Percentiles rank a stretch among this genome's conserved stretches.
Conservation (phyloP, 2,888 invertebrate genomes). For the Lasius fuliginosus region DNA sequence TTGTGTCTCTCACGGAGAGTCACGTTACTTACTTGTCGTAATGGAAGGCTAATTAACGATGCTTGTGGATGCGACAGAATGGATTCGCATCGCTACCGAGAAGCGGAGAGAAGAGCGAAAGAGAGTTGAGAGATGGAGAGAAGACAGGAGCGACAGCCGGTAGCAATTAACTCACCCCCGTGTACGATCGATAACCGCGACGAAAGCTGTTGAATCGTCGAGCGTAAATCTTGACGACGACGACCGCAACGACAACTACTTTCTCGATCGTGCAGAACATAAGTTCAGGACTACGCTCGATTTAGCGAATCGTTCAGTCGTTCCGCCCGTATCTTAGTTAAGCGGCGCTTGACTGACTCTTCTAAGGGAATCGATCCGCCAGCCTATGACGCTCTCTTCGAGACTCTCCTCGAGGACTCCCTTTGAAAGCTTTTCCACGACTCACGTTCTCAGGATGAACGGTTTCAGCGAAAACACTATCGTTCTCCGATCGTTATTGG, state of each 20-base stretch:
- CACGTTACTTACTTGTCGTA: constrained; percentile 59
- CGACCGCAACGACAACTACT: constrained; percentile 56
- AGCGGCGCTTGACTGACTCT: constrained; percentile 60
- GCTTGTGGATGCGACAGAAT: constrained; percentile 48
- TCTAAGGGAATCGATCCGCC: constrained; percentile 62
- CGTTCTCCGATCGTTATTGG: constrained; percentile 69
- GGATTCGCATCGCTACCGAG: constrained; percentile 49
- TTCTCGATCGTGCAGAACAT: constrained; percentile 71
- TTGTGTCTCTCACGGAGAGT: constrained; percentile 46
- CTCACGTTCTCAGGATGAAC: constrained; percentile 54
- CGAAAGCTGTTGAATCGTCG: constrained; percentile 59
- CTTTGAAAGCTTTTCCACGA: constrained; percentile 68
- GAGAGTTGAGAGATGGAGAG: constrained; percentile 5
- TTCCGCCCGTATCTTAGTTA: constrained; percentile 63
- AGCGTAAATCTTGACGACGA: constrained; percentile 70
- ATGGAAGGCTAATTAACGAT: constrained; percentile 67
- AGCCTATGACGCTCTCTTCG: constrained; percentile 51
- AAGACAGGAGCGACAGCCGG: constrained; percentile 31
- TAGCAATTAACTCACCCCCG: constrained; percentile 70
- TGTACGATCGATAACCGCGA: constrained; percentile 71
- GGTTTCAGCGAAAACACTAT: constrained; percentile 74
- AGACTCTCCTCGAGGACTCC: constrained; percentile 63
- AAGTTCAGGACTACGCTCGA: constrained; percentile 72
- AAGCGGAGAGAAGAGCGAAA: constrained; percentile 11
- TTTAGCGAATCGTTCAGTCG: constrained; percentile 73